A percentile compares a stretch with the other conserved stretches of the same genome.
Evolutionary conservation across 2,113 vertebrate species (phyloP).

Genomic region (Ellobius talpinus): DNA sequence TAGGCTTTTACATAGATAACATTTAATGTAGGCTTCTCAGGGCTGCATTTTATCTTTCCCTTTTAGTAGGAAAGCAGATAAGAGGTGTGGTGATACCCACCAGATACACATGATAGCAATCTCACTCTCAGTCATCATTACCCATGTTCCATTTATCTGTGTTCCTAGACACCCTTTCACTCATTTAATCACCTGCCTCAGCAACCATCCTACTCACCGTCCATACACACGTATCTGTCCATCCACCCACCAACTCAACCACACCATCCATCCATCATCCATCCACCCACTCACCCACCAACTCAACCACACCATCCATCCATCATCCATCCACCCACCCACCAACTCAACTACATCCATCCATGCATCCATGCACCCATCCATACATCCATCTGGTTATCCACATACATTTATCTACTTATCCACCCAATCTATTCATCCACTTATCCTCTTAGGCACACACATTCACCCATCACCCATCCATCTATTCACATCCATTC

Average conservation of each 20-base stretch:
- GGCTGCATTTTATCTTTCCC: not conserved
- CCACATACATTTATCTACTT: not conserved
- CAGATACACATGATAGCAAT: not conserved
- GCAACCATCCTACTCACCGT: not conserved
- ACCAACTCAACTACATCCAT: not conserved
- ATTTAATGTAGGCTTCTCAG: not conserved
- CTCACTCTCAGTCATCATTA: not conserved
- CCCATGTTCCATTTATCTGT: not conserved
- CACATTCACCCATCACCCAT: no score
- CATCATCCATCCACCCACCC: not conserved
- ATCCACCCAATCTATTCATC: not conserved
- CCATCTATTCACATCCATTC: no score
- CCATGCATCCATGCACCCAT: not conserved
- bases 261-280: not conserved
- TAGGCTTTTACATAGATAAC: not conserved
- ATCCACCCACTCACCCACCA: not conserved
- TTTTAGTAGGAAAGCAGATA: constrained; percentile 35
- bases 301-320: not conserved
- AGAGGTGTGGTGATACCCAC: not conserved
- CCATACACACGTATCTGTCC: not conserved
- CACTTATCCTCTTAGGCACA: not conserved
- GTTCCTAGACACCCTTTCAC: not conserved
- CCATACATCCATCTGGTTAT: no score
- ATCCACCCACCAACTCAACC: not conserved
- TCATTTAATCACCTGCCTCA: no score